A percentile compares a stretch with the other conserved stretches of the same genome.
phyloP scores from a whole-genome alignment of 2,113 vertebrate genomes.

The Platichthys flesus region DNA sequence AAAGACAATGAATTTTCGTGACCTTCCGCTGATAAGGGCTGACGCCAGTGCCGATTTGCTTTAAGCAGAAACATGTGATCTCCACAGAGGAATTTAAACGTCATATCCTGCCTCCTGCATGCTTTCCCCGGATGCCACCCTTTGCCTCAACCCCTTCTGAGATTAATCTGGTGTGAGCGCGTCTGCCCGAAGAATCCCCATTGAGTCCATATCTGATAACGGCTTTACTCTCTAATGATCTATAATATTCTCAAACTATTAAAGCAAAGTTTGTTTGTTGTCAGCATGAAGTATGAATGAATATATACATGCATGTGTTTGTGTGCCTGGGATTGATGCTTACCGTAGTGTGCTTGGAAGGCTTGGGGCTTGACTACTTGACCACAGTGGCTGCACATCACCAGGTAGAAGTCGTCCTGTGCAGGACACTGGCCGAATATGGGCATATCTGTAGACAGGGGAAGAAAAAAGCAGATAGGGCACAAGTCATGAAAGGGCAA shows the following conservation, averaged over 20 bases:
- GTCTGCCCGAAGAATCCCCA: too few relatives aligned
- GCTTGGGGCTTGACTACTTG: slow-evolving; percentile 99
- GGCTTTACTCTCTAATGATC: too few relatives aligned
- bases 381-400: slow-evolving; percentile 98
- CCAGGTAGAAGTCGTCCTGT: slow-evolving; percentile 99
- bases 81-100: too few relatives aligned
- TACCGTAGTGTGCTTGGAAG: slow-evolving; percentile 99
- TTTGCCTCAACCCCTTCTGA: too few relatives aligned
- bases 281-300: background rate
- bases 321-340: slow-evolving; percentile 73
- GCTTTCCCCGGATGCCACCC: too few relatives aligned
- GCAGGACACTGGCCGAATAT: slow-evolving; percentile 99
- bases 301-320: background rate
- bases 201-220: too few relatives aligned
- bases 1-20: background rate
- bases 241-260: background rate
- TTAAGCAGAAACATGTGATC: too few relatives aligned
- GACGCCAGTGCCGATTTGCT: too few relatives aligned
- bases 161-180: too few relatives aligned
- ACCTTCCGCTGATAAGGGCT: too few relatives aligned
- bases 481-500: slow-evolving; percentile 34
- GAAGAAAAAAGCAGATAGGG: slow-evolving; percentile 27
- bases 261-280: background rate
- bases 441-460: slow-evolving; percentile 85
- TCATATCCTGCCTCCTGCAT: too few relatives aligned